Evolutionary conservation across 2,113 vertebrate species (phyloP).

Genomic region (Nyctibius bracteatus): DNA sequence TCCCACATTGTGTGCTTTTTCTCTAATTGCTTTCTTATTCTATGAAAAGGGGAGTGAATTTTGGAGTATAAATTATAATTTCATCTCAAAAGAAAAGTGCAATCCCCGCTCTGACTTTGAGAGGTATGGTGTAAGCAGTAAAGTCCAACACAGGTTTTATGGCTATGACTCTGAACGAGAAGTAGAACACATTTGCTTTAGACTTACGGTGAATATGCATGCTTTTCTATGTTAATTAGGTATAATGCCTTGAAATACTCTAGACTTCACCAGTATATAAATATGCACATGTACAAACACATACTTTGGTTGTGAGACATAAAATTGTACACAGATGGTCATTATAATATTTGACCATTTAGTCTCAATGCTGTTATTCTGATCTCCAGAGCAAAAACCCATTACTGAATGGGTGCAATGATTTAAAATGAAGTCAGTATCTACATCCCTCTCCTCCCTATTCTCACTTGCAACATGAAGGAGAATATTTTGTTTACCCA

Average conservation of each 20-base stretch:
- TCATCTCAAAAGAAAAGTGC: neutral
- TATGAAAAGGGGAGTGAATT: neutral
- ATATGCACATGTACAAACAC: neutral
- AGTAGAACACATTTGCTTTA: neutral
- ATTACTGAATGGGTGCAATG: neutral
- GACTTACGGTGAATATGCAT: neutral
- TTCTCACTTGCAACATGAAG: constrained; percentile 23
- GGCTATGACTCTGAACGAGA: neutral
- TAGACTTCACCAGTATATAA: neutral
- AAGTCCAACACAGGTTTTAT: neutral
- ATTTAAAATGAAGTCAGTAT: neutral
- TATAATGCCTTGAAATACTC: neutral
- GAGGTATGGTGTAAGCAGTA: neutral
- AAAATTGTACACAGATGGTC: neutral
- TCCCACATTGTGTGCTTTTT: neutral
- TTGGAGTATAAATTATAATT: neutral
- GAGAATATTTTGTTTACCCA: constrained; percentile 32
- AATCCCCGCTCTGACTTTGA: neutral
- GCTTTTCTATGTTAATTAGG: neutral
- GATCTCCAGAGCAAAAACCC: neutral
- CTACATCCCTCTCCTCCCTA: neutral
- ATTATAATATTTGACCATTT: neutral
- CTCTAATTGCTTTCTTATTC: neutral
- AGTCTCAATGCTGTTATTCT: neutral
- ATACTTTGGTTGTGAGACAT: neutral